Conservation (phyloP, 2,888 invertebrate species). For the Nemoura dubitans region DNA sequence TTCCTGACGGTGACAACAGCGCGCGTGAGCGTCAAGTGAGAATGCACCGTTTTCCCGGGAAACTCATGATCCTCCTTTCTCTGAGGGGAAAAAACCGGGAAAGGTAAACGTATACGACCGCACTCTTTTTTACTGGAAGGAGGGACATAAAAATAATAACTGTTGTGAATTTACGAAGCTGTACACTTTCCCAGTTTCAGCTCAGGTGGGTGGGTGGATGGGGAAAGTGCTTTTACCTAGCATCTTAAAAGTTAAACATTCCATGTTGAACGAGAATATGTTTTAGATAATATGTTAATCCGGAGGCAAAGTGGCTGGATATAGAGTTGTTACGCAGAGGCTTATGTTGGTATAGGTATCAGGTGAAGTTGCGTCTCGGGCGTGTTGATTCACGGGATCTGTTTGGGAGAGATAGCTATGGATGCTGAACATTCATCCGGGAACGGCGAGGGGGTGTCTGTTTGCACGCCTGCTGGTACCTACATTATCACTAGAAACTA, state of each 20-base stretch:
- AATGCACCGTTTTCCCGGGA: not conserved
- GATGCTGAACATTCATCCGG: no score
- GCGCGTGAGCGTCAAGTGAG: not conserved
- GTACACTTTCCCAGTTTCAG: not conserved
- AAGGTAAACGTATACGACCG: not conserved
- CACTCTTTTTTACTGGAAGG: not conserved
- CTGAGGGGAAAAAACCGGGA: not conserved
- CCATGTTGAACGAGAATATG: constrained; percentile 3
- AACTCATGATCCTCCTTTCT: not conserved
- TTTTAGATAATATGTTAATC: constrained; percentile 7
- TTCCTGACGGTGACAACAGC: not conserved
- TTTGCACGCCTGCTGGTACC: not conserved
- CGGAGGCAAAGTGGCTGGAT: constrained; percentile 7
- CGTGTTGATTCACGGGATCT: not conserved
- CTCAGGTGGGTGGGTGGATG: not conserved
- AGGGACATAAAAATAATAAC: not conserved
- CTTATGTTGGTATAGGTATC: constrained; percentile 17
- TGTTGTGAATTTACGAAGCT: not conserved
- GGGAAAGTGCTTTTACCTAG: not conserved
- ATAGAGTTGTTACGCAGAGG: not conserved
- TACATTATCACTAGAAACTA: not conserved
- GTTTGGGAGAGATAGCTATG: not conserved
- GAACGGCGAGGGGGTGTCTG: not conserved
- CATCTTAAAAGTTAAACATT: constrained; percentile 4
- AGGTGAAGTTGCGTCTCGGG: constrained; percentile 15